Evolutionary conservation across 2,797 vertebrate genomes (phyloP).

Genomic region (Rhinichthys osculus): DNA sequence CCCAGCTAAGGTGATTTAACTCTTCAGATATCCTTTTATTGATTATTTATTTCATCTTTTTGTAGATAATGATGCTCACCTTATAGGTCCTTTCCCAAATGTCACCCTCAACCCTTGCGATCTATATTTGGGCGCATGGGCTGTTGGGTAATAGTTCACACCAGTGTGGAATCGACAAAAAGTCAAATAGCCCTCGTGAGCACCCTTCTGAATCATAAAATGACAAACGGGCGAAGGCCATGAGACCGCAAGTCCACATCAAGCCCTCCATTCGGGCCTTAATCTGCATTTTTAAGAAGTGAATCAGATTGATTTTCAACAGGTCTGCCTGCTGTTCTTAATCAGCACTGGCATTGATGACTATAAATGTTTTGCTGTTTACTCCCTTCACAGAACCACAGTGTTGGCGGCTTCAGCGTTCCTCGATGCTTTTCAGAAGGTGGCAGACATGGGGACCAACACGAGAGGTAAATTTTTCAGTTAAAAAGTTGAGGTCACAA

Average conservation of each 20-base stretch:
- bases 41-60: neutral
- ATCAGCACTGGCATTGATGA: neutral
- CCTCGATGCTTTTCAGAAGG: slow-evolving; percentile 98
- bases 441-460: slow-evolving; percentile 97
- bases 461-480: slow-evolving; percentile 84
- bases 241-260: neutral
- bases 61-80: neutral
- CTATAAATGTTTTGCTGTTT: slow-evolving; percentile 23
- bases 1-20: slow-evolving; percentile 91
- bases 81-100: neutral
- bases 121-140: neutral
- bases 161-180: neutral
- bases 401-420: slow-evolving; percentile 94
- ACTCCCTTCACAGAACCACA: slow-evolving; percentile 83
- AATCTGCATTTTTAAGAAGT: slow-evolving; percentile 5
- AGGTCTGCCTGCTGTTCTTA: neutral
- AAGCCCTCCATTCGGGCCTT: neutral
- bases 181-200: neutral
- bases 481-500: neutral
- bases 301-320: slow-evolving; percentile 5
- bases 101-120: no score
- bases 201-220: neutral
- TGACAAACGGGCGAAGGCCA: neutral
- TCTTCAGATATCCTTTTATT: neutral
- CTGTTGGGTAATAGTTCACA: neutral